Evolutionary conservation across 2,797 vertebrate species (phyloP), one percentile per base, ranked within the genome.

Genomic region (Pangasius macronema): DNA sequence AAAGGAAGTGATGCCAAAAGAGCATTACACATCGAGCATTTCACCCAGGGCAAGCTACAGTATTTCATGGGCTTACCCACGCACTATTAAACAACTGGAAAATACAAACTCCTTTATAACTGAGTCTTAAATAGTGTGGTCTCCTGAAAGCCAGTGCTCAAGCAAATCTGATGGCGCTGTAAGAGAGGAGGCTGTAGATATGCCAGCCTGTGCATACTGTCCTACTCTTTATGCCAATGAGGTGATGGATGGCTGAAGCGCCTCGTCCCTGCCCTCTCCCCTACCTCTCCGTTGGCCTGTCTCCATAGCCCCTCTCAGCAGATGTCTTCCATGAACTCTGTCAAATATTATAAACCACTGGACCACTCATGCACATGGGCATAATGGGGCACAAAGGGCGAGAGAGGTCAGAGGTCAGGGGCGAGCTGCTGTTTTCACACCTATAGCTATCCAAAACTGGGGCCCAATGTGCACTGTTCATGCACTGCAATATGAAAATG

Each of bases 301-400:
- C 92, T 90, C 92, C 91, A 91, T 93, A 89, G 87, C 90, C 91
- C 91, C 93, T 92, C 91, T 72, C 93, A 95, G 95, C 96, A 97
- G 97, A 97, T 97, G 96, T 96, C 95, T 94, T 93, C 68, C 88
- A 89, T 96, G 96, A 97, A 96, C 95, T 95, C 96, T 96, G 96
- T 97, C 96, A 96, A 93, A 91, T 94, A 95, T 96, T 96, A 96
- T 96, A 96, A 96, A 96, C 95, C 93, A 90, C 95, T 18, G 83
- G 91, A 85, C 91, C 83, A 73, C 86, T 89, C 53, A 89, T 9
- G 88, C 89, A 42, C 91, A 89, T 84, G 81, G 85, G 83, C 61
- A 55, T 51, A 85, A 80, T 87, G 79, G 46, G 59, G 57, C 72
- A 89, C 30, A 59, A 33, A 84, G 83, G 75, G 73, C 33, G 59